Percentiles rank a stretch among this genome's conserved stretches.
Conservation (phyloP, 2,113 vertebrate species). For the Rhombomys opimus region DNA sequence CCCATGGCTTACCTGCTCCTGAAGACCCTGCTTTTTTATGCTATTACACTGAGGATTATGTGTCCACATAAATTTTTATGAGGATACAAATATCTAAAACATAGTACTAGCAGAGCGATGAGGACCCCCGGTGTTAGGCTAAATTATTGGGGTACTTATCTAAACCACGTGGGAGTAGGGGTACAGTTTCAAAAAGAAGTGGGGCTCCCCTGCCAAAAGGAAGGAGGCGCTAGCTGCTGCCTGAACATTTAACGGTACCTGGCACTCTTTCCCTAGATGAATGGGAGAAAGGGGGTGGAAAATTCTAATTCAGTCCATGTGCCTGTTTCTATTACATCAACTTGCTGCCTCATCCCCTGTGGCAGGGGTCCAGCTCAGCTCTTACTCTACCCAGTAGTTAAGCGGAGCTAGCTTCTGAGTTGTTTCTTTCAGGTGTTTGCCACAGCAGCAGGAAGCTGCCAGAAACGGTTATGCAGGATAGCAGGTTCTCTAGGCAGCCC, state of each 20-base stretch:
- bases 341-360: neutral
- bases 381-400: neutral
- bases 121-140: neutral
- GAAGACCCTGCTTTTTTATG: neutral
- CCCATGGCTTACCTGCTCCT: neutral
- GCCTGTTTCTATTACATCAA: neutral
- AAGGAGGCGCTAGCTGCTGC: neutral
- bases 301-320: neutral
- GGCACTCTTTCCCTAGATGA: neutral
- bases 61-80: neutral
- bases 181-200: neutral
- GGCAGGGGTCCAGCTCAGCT: neutral
- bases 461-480: neutral
- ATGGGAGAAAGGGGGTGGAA: neutral
- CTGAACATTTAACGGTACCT: neutral
- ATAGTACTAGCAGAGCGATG: neutral
- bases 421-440: neutral
- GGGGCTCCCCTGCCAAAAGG: neutral
- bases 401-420: neutral
- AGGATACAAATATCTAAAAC: neutral
- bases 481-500: neutral
- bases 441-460: neutral
- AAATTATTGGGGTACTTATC: neutral
- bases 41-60: neutral
- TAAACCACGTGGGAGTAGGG: neutral